Conservation (phyloP, 2,888 invertebrate species). For the Phymatocera aterrima region DNA sequence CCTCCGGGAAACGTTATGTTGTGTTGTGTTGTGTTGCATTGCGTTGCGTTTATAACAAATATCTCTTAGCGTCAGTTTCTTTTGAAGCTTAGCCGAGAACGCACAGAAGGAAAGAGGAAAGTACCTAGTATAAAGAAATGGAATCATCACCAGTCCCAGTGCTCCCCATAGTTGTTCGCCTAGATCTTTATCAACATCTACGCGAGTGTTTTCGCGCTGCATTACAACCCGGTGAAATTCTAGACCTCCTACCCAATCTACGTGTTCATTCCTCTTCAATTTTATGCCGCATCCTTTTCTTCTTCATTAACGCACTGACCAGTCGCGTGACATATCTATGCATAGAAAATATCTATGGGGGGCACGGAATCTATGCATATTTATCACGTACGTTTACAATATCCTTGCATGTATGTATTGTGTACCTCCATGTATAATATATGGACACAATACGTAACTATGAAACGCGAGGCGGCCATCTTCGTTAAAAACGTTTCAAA, state of each 20-base stretch:
- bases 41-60: not conserved
- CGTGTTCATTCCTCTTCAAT: not conserved
- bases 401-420: not conserved
- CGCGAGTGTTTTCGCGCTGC: not conserved
- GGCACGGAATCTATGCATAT: slow-evolving; percentile 29
- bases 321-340: slow-evolving; percentile 25
- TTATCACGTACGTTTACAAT: slow-evolving; percentile 21
- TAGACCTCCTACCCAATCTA: not conserved
- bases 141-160: not conserved
- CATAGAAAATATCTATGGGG: slow-evolving; percentile 26
- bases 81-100: not conserved
- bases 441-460: not conserved
- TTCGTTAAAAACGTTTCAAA: not conserved
- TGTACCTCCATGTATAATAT: not conserved
- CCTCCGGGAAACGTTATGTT: slow-evolving; percentile 36
- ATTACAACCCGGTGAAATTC: not conserved
- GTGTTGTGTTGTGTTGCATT: no score
- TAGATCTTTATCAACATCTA: slow-evolving; percentile 8
- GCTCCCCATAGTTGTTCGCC: not conserved
- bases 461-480: not conserved
- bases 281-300: not conserved
- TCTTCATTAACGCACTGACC: not conserved
- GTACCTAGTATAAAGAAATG: not conserved
- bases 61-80: slow-evolving; percentile 36
- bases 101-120: not conserved